Conservation (phyloP, 2,113 vertebrate species). For the Gambusia holbrooki region DNA sequence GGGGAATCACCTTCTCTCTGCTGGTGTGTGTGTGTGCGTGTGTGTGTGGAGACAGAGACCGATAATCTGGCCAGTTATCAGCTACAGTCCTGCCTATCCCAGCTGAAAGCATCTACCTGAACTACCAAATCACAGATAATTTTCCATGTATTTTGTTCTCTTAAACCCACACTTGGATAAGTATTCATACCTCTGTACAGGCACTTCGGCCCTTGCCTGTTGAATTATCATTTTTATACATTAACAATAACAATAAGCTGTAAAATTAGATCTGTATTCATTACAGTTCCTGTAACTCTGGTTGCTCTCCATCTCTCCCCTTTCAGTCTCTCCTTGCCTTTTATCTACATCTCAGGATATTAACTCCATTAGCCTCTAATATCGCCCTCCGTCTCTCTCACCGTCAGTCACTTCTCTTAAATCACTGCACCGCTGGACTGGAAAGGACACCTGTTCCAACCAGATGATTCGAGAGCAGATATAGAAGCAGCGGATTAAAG, state of each 20-base stretch:
- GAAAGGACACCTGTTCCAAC: slow-evolving; percentile 51
- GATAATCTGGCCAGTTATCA: no score
- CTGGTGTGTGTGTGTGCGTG: no score
- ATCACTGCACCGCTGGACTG: slow-evolving; percentile 51
- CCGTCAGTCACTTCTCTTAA: slow-evolving; percentile 59
- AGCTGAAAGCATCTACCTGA: no score
- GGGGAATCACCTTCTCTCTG: no score
- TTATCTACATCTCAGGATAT: slow-evolving; percentile 65
- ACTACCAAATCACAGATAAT: no score
- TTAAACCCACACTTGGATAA: no score
- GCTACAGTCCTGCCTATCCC: no score
- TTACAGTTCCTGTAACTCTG: slow-evolving; percentile 27
- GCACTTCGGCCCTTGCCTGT: no score
- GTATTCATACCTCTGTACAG: no score
- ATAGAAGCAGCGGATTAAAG: slow-evolving; percentile 40
- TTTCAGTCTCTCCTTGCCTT: slow-evolving; percentile 30
- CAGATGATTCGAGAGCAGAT: slow-evolving; percentile 38
- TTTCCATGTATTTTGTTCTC: no score
- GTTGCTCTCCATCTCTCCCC: slow-evolving; percentile 27
- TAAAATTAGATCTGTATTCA: slow-evolving; percentile 39
- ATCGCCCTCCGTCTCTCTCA: slow-evolving; percentile 56
- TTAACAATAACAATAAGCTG: slow-evolving; percentile 3
- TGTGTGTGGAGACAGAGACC: no score
- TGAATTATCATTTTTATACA: no score
- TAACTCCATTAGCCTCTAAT: slow-evolving; percentile 67